These are phyloP conservation scores for Netelia virgata DNA, from an alignment of 2,888 invertebrate species.

Conservation along the genomic window DNA sequence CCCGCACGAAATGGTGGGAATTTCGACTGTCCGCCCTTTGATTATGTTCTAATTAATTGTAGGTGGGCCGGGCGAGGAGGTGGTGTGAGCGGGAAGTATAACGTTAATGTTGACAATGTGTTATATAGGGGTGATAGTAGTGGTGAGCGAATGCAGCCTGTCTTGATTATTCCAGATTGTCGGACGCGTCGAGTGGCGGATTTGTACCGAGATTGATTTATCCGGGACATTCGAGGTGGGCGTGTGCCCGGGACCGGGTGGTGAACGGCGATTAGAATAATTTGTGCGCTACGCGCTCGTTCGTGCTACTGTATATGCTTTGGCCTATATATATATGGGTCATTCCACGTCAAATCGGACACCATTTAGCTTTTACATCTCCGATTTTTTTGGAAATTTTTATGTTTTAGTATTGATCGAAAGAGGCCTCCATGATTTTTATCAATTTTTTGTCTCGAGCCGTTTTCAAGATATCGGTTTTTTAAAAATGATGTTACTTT, in stretches of 20 bases:
- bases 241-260: conserved; percentile 49
- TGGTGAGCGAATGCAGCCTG: conserved; percentile 41
- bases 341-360: too few relatives aligned
- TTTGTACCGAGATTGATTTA: conserved; percentile 70
- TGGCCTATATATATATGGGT: background rate
- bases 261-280: conserved; percentile 68
- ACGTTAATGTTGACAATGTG: conserved; percentile 12
- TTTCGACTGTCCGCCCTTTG: conserved; percentile 47
- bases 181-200: conserved; percentile 65
- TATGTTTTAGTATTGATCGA: too few relatives aligned
- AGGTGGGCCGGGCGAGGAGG: background rate
- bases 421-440: too few relatives aligned
- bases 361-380: too few relatives aligned
- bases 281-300: conserved; percentile 52
- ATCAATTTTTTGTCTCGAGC: too few relatives aligned
- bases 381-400: too few relatives aligned
- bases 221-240: conserved; percentile 61
- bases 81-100: background rate
- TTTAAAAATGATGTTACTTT: too few relatives aligned
- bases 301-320: conserved; percentile 25
- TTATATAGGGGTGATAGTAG: background rate
- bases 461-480: too few relatives aligned
- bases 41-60: conserved; percentile 65
- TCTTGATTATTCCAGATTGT: conserved; percentile 70
- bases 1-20: conserved; percentile 16